A percentile compares a stretch with the other conserved stretches of the same genome.
Conservation (phyloP, 2,888 invertebrate genomes). For the Syritta pipiens region DNA sequence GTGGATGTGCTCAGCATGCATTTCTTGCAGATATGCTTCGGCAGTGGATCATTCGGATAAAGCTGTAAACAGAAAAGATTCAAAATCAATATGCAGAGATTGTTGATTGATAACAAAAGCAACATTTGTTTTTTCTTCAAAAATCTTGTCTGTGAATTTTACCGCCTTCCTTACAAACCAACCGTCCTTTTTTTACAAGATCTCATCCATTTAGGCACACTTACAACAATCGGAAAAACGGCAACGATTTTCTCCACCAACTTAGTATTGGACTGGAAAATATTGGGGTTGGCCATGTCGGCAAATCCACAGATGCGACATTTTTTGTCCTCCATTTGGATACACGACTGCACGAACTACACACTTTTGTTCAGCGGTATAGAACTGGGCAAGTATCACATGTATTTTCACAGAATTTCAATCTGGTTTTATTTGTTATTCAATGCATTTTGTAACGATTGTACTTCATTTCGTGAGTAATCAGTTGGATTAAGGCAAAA, state of each 20-base stretch:
- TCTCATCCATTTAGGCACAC: constrained; percentile 28
- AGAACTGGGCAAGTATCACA: not conserved
- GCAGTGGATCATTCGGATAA: constrained; percentile 74
- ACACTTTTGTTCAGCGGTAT: not conserved
- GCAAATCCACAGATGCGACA: constrained; percentile 74
- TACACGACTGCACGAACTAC: constrained; percentile 16
- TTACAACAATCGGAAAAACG: constrained; percentile 74
- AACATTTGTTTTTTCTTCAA: too few species aligned
- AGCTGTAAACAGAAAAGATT: constrained; percentile 67
- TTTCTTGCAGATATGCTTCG: constrained; percentile 74
- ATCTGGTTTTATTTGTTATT: not conserved
- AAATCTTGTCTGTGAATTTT: too few species aligned
- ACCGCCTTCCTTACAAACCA: too few species aligned
- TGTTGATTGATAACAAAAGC: too few species aligned
- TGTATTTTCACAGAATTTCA: not conserved
- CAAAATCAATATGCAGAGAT: not conserved
- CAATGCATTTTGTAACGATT: constrained; percentile 33
- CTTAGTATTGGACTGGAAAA: constrained; percentile 70
- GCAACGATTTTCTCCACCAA: constrained; percentile 72
- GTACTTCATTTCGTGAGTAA: too few species aligned
- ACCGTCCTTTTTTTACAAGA: too few species aligned
- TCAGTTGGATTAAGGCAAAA: not conserved
- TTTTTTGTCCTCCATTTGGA: constrained; percentile 71
- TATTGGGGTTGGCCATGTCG: constrained; percentile 71
- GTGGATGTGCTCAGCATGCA: constrained; percentile 71